Evolutionary conservation across 1,140 invertebrate genomes (phyloP), one percentile per base, ranked within the genome.

Genomic region (Pseudomyrmex gracilis): DNA sequence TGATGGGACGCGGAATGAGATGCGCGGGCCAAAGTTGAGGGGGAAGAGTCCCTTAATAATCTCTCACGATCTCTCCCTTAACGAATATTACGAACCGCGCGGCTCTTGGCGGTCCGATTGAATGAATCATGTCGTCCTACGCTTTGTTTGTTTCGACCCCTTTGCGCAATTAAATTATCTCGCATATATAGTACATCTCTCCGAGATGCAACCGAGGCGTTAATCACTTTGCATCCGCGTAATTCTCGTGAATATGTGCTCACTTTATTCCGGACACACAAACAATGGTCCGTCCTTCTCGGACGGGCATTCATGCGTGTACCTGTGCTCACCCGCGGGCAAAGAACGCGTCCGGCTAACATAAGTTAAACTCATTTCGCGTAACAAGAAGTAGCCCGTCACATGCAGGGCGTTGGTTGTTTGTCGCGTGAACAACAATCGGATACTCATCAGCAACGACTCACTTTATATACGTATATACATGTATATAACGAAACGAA

Each of bases 351-450:
- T 20, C 49, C 3, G 53, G 22, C 34, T 34, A 34, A 34, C 34
- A 34, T 68, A 77, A 78, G 64, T 70, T 45, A 68, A 78, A 78
- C 43, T 78, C 53, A 70, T 78, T 70, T 68, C 24, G 20, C 64
- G 24, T 15, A 78, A 58, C 53, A 70, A 20, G 49, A 51, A 78
- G 68, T 70, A 68, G 20, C 20, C 13, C n/a, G 76, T 20, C 20
- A 15, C 43, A 47, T 68, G 57, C 63, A 68, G 34, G 0, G 4
- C 17, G 34, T 34, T 13, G 20, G 15, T 58, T 78, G 53, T 70
- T 78, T 70, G 64, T 57, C 43, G 12, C 58, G 34, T 68, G 68
- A 64, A 70, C 64, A 78, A 70, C 64, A 78, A 70, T 68, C 7
- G 53, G 20, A 58, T 47, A 43, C 15, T 68, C 53, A 17, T 78